phyloP scores from a whole-genome alignment of 1,140 invertebrate species.

The Drosophila saltans region DNA sequence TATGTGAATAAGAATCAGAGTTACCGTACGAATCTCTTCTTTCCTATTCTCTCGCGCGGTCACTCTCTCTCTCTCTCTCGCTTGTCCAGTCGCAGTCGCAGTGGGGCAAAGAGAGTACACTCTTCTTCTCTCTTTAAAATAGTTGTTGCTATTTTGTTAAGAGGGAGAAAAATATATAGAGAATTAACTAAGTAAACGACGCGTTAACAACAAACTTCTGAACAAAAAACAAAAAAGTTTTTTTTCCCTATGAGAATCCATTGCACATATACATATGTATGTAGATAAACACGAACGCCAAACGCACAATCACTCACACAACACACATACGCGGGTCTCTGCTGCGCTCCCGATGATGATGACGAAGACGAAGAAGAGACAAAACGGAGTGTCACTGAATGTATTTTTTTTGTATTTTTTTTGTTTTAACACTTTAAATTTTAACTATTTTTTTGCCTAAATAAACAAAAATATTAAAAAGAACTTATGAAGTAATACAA shows the following conservation, averaged over 20 bases:
- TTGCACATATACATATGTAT: conserved; percentile 21
- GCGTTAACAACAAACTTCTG: conserved; percentile 37
- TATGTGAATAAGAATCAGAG: conserved; percentile 25
- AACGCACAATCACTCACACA: conserved; percentile 12
- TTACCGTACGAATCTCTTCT: conserved; percentile 12
- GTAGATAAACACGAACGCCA: conserved; percentile 7
- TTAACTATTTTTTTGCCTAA: neutral
- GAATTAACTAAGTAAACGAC: conserved; percentile 43
- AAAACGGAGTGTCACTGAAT: conserved; percentile 13
- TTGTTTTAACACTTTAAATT: neutral
- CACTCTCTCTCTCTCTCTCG: conserved; percentile 15
- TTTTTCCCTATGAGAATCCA: conserved; percentile 15
- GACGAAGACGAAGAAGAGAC: conserved; percentile 12
- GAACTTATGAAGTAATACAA: neutral
- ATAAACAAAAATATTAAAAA: neutral
- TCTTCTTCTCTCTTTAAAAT: conserved; percentile 46
- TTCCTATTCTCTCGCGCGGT: conserved; percentile 14
- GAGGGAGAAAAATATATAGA: conserved; percentile 26
- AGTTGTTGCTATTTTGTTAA: conserved; percentile 28
- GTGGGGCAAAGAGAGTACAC: conserved; percentile 34
- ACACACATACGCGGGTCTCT: conserved; percentile 5
- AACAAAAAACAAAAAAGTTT: conserved; percentile 28
- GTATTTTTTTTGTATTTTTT: neutral
- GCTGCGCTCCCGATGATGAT: conserved; percentile 12
- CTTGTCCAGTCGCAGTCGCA: conserved; percentile 7